Evolutionary conservation across 2,113 vertebrate species (phyloP).

Genomic region (Coturnix japonica): DNA sequence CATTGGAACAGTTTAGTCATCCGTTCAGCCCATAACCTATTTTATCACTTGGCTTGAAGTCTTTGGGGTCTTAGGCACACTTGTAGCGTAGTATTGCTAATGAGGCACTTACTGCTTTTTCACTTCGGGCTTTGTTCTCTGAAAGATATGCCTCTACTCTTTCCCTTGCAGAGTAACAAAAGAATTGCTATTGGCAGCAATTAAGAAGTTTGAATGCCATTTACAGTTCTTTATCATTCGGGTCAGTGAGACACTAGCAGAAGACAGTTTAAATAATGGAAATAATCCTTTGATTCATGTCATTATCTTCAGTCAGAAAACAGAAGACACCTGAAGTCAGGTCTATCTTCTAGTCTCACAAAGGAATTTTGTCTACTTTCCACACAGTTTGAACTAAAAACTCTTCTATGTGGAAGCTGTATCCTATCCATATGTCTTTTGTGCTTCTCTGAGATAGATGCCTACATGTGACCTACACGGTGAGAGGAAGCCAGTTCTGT

Average conservation of each 20-base stretch:
- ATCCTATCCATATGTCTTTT: not conserved
- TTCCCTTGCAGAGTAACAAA: constrained; percentile 52
- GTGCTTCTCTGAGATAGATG: not conserved
- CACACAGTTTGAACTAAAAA: constrained; percentile 25
- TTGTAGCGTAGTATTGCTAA: constrained; percentile 40
- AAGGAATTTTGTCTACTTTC: constrained; percentile 19
- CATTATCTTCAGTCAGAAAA: constrained; percentile 23
- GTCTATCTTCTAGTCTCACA: not conserved
- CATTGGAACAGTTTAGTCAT: constrained; percentile 58
- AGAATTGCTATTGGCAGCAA: constrained; percentile 53
- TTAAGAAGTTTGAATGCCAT: constrained; percentile 56
- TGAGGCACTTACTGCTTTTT: constrained; percentile 51
- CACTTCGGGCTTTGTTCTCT: constrained; percentile 29
- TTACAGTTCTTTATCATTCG: constrained; percentile 66
- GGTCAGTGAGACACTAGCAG: constrained; percentile 42
- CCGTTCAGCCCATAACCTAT: constrained; percentile 21
- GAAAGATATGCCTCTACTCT: constrained; percentile 22
- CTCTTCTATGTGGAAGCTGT: not conserved
- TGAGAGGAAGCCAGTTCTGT: not conserved
- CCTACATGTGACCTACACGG: not conserved
- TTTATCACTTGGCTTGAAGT: constrained; percentile 53
- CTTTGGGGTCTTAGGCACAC: constrained; percentile 10
- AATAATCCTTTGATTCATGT: constrained; percentile 38
- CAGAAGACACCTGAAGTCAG: constrained; percentile 18
- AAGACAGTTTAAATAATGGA: constrained; percentile 52